A percentile compares a stretch with the other conserved stretches of the same genome.
These are phyloP conservation scores for Rutilus rutilus DNA, from an alignment of 2,113 vertebrate genomes.

Conservation along the genomic window DNA sequence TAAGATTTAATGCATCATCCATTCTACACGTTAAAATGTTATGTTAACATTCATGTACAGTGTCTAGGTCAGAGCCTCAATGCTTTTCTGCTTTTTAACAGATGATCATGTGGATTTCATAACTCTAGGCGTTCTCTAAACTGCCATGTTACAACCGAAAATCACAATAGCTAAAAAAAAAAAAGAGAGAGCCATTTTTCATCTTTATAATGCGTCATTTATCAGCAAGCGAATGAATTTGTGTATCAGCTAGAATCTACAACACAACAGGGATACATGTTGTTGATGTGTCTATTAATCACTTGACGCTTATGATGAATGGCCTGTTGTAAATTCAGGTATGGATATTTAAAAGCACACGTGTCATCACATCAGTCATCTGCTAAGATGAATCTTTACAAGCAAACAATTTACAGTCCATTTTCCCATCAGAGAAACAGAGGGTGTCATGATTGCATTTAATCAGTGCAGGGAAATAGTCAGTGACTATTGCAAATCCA, in stretches of 20 bases:
- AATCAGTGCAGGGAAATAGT: background rate
- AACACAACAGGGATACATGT: slow-evolving; percentile 38
- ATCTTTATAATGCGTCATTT: background rate
- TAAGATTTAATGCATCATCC: background rate
- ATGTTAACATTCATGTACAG: background rate
- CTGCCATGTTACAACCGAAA: background rate
- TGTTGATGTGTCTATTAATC: slow-evolving; percentile 58
- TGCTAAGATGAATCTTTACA: slow-evolving; percentile 15
- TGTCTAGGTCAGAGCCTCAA: background rate
- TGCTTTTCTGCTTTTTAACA: background rate
- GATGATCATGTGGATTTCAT: background rate
- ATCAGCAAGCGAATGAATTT: slow-evolving; percentile 6
- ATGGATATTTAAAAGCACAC: slow-evolving; percentile 57
- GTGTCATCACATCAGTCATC: slow-evolving; percentile 59
- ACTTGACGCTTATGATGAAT: slow-evolving; percentile 54
- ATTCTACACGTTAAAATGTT: background rate
- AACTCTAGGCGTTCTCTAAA: background rate
- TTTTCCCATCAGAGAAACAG: slow-evolving; percentile 10
- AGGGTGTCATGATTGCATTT: background rate
- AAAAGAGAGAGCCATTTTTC: slow-evolving; percentile 18
- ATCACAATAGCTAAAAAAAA: background rate
- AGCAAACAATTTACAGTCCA: slow-evolving; percentile 16
- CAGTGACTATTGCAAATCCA: background rate
- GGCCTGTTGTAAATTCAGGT: slow-evolving; percentile 48
- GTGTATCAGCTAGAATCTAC: slow-evolving; percentile 23